Percentiles rank a stretch among this genome's conserved stretches.
phyloP scores from a whole-genome alignment of 2,113 vertebrate species.

The Sceloporus undulatus region DNA sequence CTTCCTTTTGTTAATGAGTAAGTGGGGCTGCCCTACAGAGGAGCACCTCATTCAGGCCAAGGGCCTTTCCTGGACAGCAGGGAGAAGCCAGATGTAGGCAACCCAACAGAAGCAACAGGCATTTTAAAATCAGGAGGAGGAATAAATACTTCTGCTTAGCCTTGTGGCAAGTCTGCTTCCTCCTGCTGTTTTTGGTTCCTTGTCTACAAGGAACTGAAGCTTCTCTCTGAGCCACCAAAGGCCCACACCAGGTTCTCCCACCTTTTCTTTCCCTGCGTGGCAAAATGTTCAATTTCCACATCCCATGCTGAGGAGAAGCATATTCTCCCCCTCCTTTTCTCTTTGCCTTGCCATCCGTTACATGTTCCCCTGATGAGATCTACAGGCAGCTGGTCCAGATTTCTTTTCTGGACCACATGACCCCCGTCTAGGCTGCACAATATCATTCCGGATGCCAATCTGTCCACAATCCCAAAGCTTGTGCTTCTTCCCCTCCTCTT shows the following conservation, averaged over 20 bases:
- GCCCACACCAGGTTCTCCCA: slow-evolving; percentile 58
- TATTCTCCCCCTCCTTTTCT: background rate
- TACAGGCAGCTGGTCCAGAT: slow-evolving; percentile 61
- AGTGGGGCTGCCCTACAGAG: no score
- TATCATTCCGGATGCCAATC: slow-evolving; percentile 36
- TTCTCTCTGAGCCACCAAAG: slow-evolving; percentile 48
- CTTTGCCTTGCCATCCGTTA: slow-evolving; percentile 63
- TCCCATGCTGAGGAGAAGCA: slow-evolving; percentile 18
- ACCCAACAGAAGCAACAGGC: background rate
- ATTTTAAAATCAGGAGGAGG: slow-evolving; percentile 24
- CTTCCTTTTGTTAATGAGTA: background rate
- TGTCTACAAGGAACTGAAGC: slow-evolving; percentile 47
- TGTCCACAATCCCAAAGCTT: slow-evolving; percentile 34
- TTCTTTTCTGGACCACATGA: slow-evolving; percentile 34
- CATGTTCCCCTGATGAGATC: slow-evolving; percentile 75
- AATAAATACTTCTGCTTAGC: background rate
- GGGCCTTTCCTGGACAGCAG: background rate
- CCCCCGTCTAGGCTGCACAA: slow-evolving; percentile 17
- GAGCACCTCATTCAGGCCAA: background rate
- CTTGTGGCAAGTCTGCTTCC: slow-evolving; percentile 34
- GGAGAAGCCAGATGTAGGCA: background rate
- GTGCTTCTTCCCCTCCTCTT: background rate
- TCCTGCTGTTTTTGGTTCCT: slow-evolving; percentile 28
- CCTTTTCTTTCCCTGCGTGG: slow-evolving; percentile 67
- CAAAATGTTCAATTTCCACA: slow-evolving; percentile 57